phyloP scores from a whole-genome alignment of 2,797 vertebrate genomes.

The Danio jaintianensis region DNA sequence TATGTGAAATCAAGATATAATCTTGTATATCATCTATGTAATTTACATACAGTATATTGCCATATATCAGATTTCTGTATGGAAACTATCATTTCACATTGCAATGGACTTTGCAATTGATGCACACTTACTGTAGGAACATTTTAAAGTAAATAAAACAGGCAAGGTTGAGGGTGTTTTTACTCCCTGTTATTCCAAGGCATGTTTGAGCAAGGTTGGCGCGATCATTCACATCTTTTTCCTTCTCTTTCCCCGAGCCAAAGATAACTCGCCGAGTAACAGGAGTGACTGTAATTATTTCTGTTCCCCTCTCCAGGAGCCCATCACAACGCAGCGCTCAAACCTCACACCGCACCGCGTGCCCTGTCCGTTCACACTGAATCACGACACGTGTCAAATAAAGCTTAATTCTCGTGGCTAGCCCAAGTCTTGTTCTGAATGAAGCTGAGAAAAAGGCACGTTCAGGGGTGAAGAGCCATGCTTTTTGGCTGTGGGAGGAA shows the following conservation, averaged over 20 bases:
- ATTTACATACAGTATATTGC: too few species aligned
- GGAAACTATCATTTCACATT: too few species aligned
- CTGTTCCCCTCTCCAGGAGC: slow-evolving; percentile 74
- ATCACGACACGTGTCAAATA: slow-evolving; percentile 59
- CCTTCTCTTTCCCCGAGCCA: slow-evolving; percentile 72
- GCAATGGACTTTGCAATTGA: too few species aligned
- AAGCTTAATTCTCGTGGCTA: slow-evolving; percentile 27
- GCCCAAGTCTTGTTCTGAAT: neutral
- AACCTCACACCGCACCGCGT: slow-evolving; percentile 66
- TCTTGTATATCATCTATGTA: too few species aligned
- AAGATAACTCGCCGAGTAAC: slow-evolving; percentile 73
- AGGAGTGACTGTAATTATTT: slow-evolving; percentile 77
- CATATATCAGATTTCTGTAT: too few species aligned
- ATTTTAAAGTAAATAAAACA: slow-evolving; percentile 42
- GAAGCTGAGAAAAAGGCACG: neutral
- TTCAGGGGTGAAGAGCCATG: neutral
- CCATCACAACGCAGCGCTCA: slow-evolving; percentile 59
- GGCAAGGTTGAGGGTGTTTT: slow-evolving; percentile 37
- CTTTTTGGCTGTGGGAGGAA: slow-evolving; percentile 14
- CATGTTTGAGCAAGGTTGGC: slow-evolving; percentile 66
- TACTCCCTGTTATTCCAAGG: slow-evolving; percentile 63
- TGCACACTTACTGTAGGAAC: neutral
- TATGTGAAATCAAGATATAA: too few species aligned
- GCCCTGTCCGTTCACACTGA: slow-evolving; percentile 66
- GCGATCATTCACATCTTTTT: slow-evolving; percentile 61